These are phyloP conservation scores for Gymnobelideus leadbeateri DNA, from an alignment of 2,113 vertebrate genomes.

Conservation along the genomic window DNA sequence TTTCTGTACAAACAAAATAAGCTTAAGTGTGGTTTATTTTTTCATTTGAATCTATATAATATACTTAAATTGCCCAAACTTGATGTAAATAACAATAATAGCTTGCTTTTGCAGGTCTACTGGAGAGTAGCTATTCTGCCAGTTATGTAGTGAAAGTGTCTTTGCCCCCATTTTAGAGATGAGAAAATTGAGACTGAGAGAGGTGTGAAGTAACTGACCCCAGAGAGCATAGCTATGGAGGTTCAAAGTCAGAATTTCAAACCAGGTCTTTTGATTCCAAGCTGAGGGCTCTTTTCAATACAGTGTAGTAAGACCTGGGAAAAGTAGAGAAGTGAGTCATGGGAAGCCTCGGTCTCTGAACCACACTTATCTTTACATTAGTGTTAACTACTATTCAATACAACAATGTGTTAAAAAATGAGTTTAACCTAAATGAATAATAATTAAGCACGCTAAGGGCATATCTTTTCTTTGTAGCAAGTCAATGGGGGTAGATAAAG, in stretches of 20 bases:
- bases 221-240: background rate
- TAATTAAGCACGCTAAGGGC: background rate
- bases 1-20: slow-evolving; percentile 61
- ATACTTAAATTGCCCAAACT: slow-evolving; percentile 33
- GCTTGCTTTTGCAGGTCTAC: background rate
- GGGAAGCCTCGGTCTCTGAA: background rate
- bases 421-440: slow-evolving; percentile 29
- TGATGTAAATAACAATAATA: slow-evolving; percentile 17
- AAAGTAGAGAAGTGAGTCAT: background rate
- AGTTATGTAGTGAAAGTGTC: background rate
- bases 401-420: slow-evolving; percentile 14
- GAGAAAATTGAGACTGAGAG: background rate
- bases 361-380: background rate
- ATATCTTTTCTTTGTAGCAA: background rate
- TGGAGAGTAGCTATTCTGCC: background rate
- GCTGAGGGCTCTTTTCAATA: background rate
- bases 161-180: background rate
- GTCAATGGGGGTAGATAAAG: background rate
- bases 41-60: slow-evolving; percentile 16
- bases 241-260: background rate
- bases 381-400: background rate
- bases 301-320: background rate
- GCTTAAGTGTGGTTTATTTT: slow-evolving; percentile 44
- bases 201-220: background rate
- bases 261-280: background rate